phyloP scores from a whole-genome alignment of 92 coral and sea anemone genomes.

The Epizoanthus stellaris region DNA sequence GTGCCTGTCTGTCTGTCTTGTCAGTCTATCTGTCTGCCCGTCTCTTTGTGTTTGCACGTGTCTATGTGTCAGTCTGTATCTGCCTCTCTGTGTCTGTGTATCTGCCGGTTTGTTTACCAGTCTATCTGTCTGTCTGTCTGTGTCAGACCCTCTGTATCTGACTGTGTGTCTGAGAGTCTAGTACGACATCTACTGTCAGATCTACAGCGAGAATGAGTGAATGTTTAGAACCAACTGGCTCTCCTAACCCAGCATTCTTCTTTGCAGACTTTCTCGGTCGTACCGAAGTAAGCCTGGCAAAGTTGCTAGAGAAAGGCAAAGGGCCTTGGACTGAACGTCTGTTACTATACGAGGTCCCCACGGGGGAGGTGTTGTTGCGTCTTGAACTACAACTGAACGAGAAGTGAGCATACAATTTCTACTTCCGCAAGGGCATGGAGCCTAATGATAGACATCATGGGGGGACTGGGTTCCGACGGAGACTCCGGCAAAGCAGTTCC shows the following conservation, averaged over 20 bases:
- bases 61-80: too few relatives aligned
- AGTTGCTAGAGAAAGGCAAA: slow-evolving; percentile 72
- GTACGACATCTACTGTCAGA: not conserved
- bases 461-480: not conserved
- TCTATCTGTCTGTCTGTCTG: too few relatives aligned
- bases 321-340: slow-evolving; percentile 94
- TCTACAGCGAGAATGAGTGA: not conserved
- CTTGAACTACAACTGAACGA: slow-evolving; percentile 73
- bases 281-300: slow-evolving; percentile 86
- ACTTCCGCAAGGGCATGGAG: slow-evolving; percentile 10
- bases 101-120: too few relatives aligned
- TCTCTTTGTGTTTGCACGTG: not conserved
- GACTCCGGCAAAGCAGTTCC: not conserved
- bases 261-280: slow-evolving; percentile 93
- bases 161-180: not conserved
- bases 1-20: not conserved
- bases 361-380: slow-evolving; percentile 89
- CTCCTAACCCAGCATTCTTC: not conserved
- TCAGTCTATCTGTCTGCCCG: not conserved
- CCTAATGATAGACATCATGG: not conserved
- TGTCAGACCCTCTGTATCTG: not conserved
- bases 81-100: too few relatives aligned
- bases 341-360: slow-evolving; percentile 84
- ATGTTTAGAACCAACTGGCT: not conserved
- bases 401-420: slow-evolving; percentile 5